Base-by-base conservation (phyloP, 1,140 invertebrate genomes). In the Bombus difficillimus region DNA sequence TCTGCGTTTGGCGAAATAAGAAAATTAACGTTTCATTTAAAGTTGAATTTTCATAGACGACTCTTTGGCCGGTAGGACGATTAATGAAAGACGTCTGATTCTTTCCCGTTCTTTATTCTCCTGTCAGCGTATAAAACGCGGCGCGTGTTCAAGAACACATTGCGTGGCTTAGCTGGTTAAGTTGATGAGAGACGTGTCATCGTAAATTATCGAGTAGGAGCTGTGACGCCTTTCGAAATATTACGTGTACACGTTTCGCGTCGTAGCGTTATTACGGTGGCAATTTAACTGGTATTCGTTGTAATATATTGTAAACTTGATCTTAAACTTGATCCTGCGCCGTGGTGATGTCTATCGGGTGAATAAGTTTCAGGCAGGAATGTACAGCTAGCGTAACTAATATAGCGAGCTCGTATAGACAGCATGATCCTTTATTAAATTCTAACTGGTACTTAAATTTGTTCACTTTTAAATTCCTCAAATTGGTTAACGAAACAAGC, bases 171-270 rank as follows among this genome's bases (percentile, higher is more conserved):
- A 74, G 32, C 37, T 8, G 47, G 10, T 32, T 15, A 34, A 59
- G 32, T 82, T 47, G 32, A 32, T 15, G 25, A 25, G 6, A 34
- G 13, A 79, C 47, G 47, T 53, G 8, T 18, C 59, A 39, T 77
- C 59, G 73, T 37, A 25, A 76, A 57, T 62, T 76, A 57, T 43
- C 72, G 71, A 41, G 37, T 37, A 72, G 39, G 15, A 25, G 39
- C 71, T 73, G 39, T n/a, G 71, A 43, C 6, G 72, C 28, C 72
- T 73, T 73, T 37, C 43, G n/a, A 68, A 75, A 75, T 13, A 32
- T 75, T 74, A 74, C 41, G 43, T 43, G 41, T 25, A 53, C 32
- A 39, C 9, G 34, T 76, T 5, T 12, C 73, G 34, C 22, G 5
- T 74, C 10, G 8, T 9, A 22, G 32, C 15, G 10, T 34, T 37